Evolutionary conservation across 2,113 vertebrate species (phyloP), one percentile per base, ranked within the genome.

Genomic region (Choloepus hoffmanni): DNA sequence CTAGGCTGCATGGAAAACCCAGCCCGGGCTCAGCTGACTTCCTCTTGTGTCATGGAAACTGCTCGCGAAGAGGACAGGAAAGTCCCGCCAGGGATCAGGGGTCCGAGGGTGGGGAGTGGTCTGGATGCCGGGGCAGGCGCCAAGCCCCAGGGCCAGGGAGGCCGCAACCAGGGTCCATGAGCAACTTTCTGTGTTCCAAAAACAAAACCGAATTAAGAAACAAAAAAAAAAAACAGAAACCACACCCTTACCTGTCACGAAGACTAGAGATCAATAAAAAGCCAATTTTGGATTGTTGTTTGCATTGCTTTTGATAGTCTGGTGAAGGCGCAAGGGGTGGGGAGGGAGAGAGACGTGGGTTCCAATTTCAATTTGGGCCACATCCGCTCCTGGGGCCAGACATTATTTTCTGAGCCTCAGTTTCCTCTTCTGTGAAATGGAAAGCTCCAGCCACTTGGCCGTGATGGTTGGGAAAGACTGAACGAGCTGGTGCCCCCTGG

Each of bases 11-110:
- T 97, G 97, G 96, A 97, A 97, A 96, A 92, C 96, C 96, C 94
- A 90, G 65, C 92, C 68, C 24, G 2, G 1, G 92, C 79, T 74
- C 95, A 79, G 93, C 85, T 85, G 95, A 97, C 98, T 97, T 97
- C 97, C 97, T 97, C 89, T 97, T 94, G 95, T 96, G 97, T 97
- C 97, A 97, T 87, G 97, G 97, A 96, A 98, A 98, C 86, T 97
- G 81, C 36, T 28, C 4, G 85, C 48, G 74, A 53, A 30, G 87
- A 40, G 93, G 83, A 89, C 96, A 96, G 97, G 96, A 97, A 98
- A 81, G 83, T 83, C 70, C 65, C n/a, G 1, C 84, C 88, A 91
- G 87, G 96, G 93, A 84, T 93, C 92, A 77, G 85, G 93, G 95
- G 83, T 94, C 97, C 82, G 58, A 79, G 63, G 4, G 0, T 40